These are phyloP conservation scores for Blennius ocellaris DNA, from an alignment of 2,113 vertebrate genomes.

Conservation along the genomic window DNA sequence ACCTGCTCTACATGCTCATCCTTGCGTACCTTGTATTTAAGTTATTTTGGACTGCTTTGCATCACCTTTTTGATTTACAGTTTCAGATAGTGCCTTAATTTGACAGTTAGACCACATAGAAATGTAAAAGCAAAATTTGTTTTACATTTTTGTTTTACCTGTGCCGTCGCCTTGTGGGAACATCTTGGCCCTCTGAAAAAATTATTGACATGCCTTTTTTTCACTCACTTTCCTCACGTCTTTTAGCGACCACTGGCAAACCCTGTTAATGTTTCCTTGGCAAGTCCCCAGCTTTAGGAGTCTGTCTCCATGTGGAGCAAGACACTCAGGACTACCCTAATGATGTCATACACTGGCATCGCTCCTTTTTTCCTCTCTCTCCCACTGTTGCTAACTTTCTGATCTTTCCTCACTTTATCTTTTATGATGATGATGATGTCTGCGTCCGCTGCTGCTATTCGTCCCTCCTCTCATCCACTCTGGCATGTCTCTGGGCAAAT, in stretches of 20 bases:
- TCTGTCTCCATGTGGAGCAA: conserved; percentile 73
- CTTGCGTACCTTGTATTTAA: not conserved
- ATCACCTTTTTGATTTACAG: not conserved
- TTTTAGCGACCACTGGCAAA: conserved; percentile 50
- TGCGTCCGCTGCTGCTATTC: conserved; percentile 75
- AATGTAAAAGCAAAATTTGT: not conserved
- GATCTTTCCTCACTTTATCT: conserved; percentile 75
- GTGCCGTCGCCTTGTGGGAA: not conserved
- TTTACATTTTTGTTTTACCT: not conserved
- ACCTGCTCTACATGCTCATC: not conserved
- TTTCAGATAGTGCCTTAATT: not conserved
- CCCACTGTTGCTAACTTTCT: conserved; percentile 72
- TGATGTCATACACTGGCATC: conserved; percentile 81
- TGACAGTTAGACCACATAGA: too few species aligned
- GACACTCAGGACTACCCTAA: conserved; percentile 76
- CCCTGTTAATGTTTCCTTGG: conserved; percentile 75
- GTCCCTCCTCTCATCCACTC: conserved; percentile 70
- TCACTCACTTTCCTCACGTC: conserved; percentile 29
- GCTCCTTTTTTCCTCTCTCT: conserved; percentile 44
- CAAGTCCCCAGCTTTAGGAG: conserved; percentile 66
- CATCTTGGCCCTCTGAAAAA: conserved; percentile 14
- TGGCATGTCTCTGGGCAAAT: conserved; percentile 85
- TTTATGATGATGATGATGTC: conserved; percentile 78
- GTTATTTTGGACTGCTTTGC: not conserved
- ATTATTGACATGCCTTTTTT: conserved; percentile 32